phyloP scores from a whole-genome alignment of 2,888 invertebrate species.

The Drosophila paramelanica region DNA sequence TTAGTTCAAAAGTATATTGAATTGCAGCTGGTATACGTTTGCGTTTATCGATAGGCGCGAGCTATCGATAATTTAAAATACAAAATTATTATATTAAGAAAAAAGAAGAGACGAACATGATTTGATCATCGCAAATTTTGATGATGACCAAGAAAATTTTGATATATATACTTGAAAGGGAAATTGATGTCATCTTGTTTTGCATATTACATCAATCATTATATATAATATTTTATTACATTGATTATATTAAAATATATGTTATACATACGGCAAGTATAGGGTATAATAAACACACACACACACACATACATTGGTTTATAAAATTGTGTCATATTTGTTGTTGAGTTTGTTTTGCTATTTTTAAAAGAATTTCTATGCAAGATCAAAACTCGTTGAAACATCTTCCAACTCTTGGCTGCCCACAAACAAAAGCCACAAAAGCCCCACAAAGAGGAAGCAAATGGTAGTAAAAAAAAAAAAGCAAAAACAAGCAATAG shows the following conservation, averaged over 20 bases:
- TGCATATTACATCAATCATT: too few relatives aligned
- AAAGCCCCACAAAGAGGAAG: conserved; percentile 18
- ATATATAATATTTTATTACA: too few relatives aligned
- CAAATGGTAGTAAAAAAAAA: not conserved
- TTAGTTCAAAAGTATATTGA: too few relatives aligned
- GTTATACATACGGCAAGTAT: not conserved
- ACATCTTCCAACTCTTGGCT: conserved; percentile 39
- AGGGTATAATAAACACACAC: conserved; percentile 7
- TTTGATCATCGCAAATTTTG: too few relatives aligned
- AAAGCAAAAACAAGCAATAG: conserved; percentile 4
- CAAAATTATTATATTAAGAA: too few relatives aligned
- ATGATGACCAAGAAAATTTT: too few relatives aligned
- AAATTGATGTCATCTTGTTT: too few relatives aligned
- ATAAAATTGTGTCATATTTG: conserved; percentile 66
- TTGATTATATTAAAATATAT: not conserved
- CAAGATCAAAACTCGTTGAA: conserved; percentile 58
- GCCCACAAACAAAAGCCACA: conserved; percentile 25
- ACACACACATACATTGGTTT: not conserved
- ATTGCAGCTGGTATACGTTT: too few relatives aligned
- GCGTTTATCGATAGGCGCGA: too few relatives aligned
- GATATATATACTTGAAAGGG: too few relatives aligned
- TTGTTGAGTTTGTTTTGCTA: conserved; percentile 33
- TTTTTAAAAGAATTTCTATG: conserved; percentile 48
- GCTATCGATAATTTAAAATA: too few relatives aligned
- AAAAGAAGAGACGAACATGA: too few relatives aligned